These are phyloP conservation scores for Vidua chalybeata DNA, from an alignment of 2,113 vertebrate species.

Conservation along the genomic window DNA sequence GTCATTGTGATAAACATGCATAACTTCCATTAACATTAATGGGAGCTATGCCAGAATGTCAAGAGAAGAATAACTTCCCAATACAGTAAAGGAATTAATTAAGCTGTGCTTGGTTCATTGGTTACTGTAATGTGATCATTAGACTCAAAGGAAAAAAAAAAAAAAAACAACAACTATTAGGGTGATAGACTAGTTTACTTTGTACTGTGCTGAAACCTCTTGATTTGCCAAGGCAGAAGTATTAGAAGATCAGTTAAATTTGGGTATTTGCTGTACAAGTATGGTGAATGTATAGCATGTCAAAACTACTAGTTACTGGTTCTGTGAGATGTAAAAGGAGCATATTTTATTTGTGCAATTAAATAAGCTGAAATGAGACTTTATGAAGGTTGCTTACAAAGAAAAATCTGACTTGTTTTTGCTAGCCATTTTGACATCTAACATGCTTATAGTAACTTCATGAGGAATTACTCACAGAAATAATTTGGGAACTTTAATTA, in stretches of 20 bases:
- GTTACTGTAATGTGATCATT: conserved; percentile 20
- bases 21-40: not conserved
- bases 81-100: conserved; percentile 14
- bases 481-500: not conserved
- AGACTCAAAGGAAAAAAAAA: not conserved
- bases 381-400: not conserved
- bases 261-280: not conserved
- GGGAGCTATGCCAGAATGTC: not conserved
- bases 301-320: not conserved
- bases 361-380: not conserved
- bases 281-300: not conserved
- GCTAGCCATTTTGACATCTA: not conserved
- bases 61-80: not conserved
- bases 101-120: not conserved
- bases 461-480: not conserved
- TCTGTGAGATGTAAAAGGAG: not conserved
- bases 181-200: not conserved
- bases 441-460: not conserved
- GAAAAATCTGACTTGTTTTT: not conserved
- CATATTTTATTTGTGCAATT: not conserved
- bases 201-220: not conserved
- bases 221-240: not conserved
- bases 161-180: not conserved
- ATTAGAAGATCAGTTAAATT: not conserved
- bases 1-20: not conserved